Evolutionary conservation across 2,797 vertebrate species (phyloP), one percentile per base, ranked within the genome.

Genomic region (Sebastes baramenuke): DNA sequence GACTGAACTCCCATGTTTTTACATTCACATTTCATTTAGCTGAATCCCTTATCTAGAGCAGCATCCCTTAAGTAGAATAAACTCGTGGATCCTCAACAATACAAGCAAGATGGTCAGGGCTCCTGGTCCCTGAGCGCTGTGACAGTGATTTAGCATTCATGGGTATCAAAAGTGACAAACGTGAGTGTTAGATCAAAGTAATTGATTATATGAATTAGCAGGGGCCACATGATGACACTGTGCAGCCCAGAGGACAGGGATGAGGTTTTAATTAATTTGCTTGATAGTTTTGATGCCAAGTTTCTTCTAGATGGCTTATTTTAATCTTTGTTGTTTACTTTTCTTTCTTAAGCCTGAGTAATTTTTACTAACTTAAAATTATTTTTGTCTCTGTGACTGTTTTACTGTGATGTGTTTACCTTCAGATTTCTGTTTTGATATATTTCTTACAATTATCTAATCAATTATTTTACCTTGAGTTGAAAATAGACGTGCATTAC

Each of bases 81-180:
- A 74, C 18, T n/a, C 0, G 0, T 22, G 49, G 32, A 59, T 58
- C 61, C 22, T 42, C 52, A 22, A 64, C 36, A 75, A 25, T 72
- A 18, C 18, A 52, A 72, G 30, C 11, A 7, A 72, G 61, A 71
- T 5, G n/a, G 58, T 49, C 71, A n/a, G 22, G 62, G 52, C 55
- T 67, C 13, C 1, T 6, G 20, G 34, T 59, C n/a, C 54, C 68
- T 24, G 10, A 65, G 67, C 30, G 27, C 55, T 27, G 68, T 11
- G 55, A 80, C 75, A 69, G 77, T 83, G 87, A 89, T 84, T 72
- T 65, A 83, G 70, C 29, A 65, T 79, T 81, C 38, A 38, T n/a
- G 20, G 14, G 10, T 62, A 80, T 85, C 68, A 82, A 64, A 86
- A 84, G 80, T 86, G 92, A 87, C 84, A 91, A 85, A 88, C 55